These are phyloP conservation scores for Pseudochromis fuscus DNA, from an alignment of 2,797 vertebrate genomes.

Conservation along the genomic window DNA sequence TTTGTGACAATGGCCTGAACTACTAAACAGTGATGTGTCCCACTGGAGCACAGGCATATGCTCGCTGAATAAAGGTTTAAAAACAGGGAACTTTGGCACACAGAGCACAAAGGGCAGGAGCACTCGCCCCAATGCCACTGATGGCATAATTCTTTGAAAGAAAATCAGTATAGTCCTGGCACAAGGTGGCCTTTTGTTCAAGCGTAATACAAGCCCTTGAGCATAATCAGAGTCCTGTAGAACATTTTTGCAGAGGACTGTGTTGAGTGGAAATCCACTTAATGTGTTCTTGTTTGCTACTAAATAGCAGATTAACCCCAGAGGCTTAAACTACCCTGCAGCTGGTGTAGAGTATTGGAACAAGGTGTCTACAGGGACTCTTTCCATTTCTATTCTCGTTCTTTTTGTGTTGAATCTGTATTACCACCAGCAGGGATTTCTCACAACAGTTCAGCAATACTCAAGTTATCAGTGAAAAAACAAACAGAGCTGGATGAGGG, in stretches of 20 bases:
- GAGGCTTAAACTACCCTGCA: constrained; percentile 52
- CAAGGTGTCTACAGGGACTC: constrained; percentile 40
- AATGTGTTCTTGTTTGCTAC: constrained; percentile 64
- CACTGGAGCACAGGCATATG: constrained; percentile 13
- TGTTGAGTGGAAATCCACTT: constrained; percentile 65
- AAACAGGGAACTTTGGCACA: constrained; percentile 25
- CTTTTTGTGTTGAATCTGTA: constrained; percentile 48
- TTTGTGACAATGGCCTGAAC: constrained; percentile 3
- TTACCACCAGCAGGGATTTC: constrained; percentile 40
- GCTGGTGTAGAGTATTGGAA: constrained; percentile 53
- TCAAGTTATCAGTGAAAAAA: constrained; percentile 48
- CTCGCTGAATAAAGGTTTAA: constrained; percentile 8
- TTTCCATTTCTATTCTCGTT: constrained; percentile 37
- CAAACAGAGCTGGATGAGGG: constrained; percentile 37
- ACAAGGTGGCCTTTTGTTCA: constrained; percentile 44
- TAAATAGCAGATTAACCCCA: constrained; percentile 71
- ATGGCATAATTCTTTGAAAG: constrained; percentile 42
- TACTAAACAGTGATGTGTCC: neutral
- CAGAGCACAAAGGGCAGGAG: constrained; percentile 26
- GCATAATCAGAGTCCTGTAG: constrained; percentile 48
- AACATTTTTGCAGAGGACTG: constrained; percentile 34
- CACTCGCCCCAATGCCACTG: neutral
- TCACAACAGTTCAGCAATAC: constrained; percentile 42
- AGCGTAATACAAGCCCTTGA: constrained; percentile 45
- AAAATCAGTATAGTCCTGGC: constrained; percentile 43